Conservation (phyloP, 37 sponge, comb jelly and placozoan genomes). For the Ianthella basta region DNA sequence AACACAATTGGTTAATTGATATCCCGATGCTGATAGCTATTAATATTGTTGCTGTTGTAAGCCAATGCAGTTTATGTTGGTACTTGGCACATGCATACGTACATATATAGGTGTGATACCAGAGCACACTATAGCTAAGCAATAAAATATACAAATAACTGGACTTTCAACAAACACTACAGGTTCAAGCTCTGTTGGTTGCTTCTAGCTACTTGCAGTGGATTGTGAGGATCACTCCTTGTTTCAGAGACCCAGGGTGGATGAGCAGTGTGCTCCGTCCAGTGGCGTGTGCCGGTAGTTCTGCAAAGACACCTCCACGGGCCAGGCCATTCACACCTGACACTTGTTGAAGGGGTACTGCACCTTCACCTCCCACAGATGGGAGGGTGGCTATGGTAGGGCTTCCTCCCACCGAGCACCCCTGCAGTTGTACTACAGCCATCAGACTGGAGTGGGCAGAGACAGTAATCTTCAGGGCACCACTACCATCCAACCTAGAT, state of each 20-base stretch:
- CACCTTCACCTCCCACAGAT: too few species aligned
- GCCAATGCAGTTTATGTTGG: too few species aligned
- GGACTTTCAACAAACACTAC: too few species aligned
- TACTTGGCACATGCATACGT: too few species aligned
- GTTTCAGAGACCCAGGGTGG: background rate
- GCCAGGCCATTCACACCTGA: background rate
- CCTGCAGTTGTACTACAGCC: slow-evolving; percentile 26
- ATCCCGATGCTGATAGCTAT: too few species aligned
- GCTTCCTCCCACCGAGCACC: background rate
- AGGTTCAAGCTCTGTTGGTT: background rate
- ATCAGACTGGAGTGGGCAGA: slow-evolving; percentile 24
- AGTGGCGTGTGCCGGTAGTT: too few species aligned
- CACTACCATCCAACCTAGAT: slow-evolving; percentile 1
- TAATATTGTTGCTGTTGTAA: too few species aligned
- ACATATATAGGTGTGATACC: too few species aligned
- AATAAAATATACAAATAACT: too few species aligned
- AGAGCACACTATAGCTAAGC: too few species aligned
- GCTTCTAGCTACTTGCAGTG: background rate
- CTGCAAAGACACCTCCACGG: background rate
- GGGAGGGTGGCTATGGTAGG: too few species aligned
- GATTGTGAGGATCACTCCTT: background rate
- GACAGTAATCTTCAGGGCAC: slow-evolving; percentile 18
- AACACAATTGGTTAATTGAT: too few species aligned
- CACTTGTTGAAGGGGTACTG: background rate
- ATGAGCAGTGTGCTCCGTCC: background rate